phyloP scores from a whole-genome alignment of 2,113 vertebrate genomes.

The Myiagra hebetior region DNA sequence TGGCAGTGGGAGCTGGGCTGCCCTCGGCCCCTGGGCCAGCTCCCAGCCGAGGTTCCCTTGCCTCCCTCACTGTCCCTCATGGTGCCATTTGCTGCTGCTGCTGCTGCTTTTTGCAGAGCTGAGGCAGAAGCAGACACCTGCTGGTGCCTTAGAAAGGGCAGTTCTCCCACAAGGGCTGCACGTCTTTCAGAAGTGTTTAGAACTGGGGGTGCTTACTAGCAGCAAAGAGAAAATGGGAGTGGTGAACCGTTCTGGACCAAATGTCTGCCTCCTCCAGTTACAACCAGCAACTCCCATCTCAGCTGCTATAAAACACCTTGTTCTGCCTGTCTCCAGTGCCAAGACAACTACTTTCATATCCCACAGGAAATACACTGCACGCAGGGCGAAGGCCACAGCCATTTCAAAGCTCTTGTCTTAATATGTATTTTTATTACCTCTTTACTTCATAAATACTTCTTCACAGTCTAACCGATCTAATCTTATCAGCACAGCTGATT shows the following conservation, averaged over 20 bases:
- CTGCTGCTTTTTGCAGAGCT: neutral
- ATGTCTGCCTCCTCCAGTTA: neutral
- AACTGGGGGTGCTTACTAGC: neutral
- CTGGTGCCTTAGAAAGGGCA: neutral
- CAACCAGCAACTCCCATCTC: neutral
- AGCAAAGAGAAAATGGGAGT: neutral
- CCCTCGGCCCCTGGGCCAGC: neutral
- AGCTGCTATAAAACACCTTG: neutral
- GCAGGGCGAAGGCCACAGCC: neutral
- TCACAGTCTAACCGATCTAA: neutral
- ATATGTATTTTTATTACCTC: neutral
- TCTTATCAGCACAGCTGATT: neutral
- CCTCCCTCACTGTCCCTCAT: neutral
- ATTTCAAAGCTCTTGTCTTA: neutral
- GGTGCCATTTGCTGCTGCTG: rapidly evolving
- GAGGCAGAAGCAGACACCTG: rapidly evolving
- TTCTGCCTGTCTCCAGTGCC: neutral
- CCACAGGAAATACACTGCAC: neutral
- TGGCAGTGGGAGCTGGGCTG: neutral
- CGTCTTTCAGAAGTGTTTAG: neutral
- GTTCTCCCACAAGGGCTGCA: neutral
- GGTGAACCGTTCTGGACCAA: neutral
- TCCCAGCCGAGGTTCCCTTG: rapidly evolving
- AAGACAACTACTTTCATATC: neutral
- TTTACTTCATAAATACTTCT: neutral